Evolutionary conservation across 2,888 invertebrate genomes (phyloP).

Genomic region (Priocnemis perturbator): DNA sequence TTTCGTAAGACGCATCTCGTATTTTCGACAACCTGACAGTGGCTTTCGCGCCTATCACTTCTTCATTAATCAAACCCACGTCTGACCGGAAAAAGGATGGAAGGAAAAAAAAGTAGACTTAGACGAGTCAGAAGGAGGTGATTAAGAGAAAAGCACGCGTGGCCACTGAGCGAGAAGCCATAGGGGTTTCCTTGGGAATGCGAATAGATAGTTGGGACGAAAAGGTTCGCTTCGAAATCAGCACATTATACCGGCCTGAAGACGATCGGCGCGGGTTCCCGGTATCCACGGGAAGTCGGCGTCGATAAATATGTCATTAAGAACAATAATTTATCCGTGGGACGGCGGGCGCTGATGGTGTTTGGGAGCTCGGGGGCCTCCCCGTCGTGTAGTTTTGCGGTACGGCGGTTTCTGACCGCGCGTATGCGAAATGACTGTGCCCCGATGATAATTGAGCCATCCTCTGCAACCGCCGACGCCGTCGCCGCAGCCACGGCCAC

Average conservation of each 20-base stretch:
- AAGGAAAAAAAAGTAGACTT: conserved; percentile 1
- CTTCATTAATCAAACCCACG: too few relatives aligned
- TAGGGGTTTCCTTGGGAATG: background rate
- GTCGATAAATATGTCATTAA: conserved; percentile 65
- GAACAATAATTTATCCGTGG: conserved; percentile 59
- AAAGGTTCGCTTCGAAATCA: conserved; percentile 51
- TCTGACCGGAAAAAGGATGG: background rate
- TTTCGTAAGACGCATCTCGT: too few relatives aligned
- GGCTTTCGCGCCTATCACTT: too few relatives aligned
- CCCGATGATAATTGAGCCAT: conserved; percentile 64
- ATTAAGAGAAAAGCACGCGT: conserved; percentile 16
- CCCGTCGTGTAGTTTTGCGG: conserved; percentile 15
- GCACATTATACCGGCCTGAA: conserved; percentile 57
- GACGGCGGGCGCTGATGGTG: conserved; percentile 43
- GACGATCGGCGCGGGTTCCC: conserved; percentile 7
- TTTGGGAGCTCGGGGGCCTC: conserved; percentile 33
- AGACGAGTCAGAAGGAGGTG: conserved; percentile 3
- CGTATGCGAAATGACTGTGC: background rate
- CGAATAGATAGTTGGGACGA: conserved; percentile 12
- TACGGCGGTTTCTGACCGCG: background rate
- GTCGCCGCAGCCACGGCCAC: background rate
- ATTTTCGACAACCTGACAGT: too few relatives aligned
- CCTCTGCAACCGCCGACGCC: conserved; percentile 26
- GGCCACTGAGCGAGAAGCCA: conserved; percentile 8
- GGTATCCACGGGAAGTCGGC: conserved; percentile 21